A percentile compares a stretch with the other conserved stretches of the same genome.
These are phyloP conservation scores for Lucilia cuprina DNA, from an alignment of 1,140 invertebrate species.

Conservation along the genomic window DNA sequence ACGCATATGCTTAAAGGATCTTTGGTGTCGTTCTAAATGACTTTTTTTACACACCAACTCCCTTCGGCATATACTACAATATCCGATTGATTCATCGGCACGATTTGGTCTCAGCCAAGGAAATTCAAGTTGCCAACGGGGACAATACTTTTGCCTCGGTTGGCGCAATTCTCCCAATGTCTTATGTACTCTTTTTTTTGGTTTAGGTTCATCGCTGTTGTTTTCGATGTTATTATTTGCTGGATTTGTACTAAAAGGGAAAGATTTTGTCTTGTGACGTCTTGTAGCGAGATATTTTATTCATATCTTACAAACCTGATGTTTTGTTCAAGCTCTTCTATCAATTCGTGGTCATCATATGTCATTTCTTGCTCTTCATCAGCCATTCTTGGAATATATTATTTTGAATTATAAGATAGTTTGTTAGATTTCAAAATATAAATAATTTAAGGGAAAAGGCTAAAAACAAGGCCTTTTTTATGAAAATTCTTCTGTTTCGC, in stretches of 20 bases:
- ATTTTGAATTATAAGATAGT: background rate
- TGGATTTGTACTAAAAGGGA: background rate
- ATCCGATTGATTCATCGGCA: conserved; percentile 35
- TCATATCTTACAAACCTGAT: background rate
- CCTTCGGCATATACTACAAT: conserved; percentile 38
- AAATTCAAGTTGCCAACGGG: conserved; percentile 36
- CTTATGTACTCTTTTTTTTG: background rate
- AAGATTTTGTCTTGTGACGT: background rate
- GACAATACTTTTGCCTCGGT: conserved; percentile 35
- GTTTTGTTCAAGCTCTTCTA: background rate
- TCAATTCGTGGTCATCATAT: background rate
- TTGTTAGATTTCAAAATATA: background rate
- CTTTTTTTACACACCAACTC: conserved; percentile 39
- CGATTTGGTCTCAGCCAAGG: conserved; percentile 37
- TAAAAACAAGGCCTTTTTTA: background rate
- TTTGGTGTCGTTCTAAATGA: conserved; percentile 39
- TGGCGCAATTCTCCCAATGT: conserved; percentile 13
- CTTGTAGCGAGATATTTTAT: background rate
- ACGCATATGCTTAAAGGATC: conserved; percentile 37
- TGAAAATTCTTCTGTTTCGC: background rate
- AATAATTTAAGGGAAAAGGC: background rate
- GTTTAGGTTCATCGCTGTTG: background rate
- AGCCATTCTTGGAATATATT: background rate
- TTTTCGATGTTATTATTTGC: background rate
- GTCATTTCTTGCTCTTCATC: background rate